A percentile compares a stretch with the other conserved stretches of the same genome.
Conservation (phyloP, 2,797 vertebrate genomes). For the Kryptopterus vitreolus region DNA sequence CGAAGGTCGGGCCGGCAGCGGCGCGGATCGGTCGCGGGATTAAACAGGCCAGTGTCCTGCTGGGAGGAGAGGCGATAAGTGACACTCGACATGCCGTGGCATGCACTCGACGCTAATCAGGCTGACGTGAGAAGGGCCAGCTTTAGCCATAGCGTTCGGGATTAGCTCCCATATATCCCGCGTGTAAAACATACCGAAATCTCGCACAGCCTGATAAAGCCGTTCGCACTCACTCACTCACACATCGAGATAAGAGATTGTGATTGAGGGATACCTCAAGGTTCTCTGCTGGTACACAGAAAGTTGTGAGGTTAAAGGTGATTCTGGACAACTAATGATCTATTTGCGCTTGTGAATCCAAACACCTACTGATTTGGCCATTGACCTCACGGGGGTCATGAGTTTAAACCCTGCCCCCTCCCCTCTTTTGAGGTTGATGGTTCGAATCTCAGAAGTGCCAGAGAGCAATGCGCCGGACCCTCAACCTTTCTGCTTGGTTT, state of each 20-base stretch:
- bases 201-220: slow-evolving; percentile 36
- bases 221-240: slow-evolving; percentile 41
- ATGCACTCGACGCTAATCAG: slow-evolving; percentile 41
- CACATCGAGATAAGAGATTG: neutral
- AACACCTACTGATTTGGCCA: slow-evolving; percentile 22
- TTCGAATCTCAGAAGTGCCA: slow-evolving; percentile 6
- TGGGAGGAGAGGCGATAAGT: slow-evolving; percentile 53
- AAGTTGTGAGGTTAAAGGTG: slow-evolving; percentile 19
- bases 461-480: neutral
- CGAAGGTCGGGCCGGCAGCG: slow-evolving; percentile 35
- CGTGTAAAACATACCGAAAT: slow-evolving; percentile 44
- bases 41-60: slow-evolving; percentile 60
- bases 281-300: slow-evolving; percentile 5
- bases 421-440: neutral
- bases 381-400: neutral
- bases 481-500: slow-evolving; percentile 2
- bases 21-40: slow-evolving; percentile 49
- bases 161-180: slow-evolving; percentile 37
- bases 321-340: slow-evolving; percentile 20
- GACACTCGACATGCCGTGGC: slow-evolving; percentile 44
- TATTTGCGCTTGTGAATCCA: slow-evolving; percentile 12
- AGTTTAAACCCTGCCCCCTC: neutral
- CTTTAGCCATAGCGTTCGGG: slow-evolving; percentile 10
- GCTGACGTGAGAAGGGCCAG: slow-evolving; percentile 32
- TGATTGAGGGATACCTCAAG: neutral